Evolutionary conservation across 2,797 vertebrate species (phyloP), one percentile per base, ranked within the genome.

Genomic region (Semaprochilodus insignis): DNA sequence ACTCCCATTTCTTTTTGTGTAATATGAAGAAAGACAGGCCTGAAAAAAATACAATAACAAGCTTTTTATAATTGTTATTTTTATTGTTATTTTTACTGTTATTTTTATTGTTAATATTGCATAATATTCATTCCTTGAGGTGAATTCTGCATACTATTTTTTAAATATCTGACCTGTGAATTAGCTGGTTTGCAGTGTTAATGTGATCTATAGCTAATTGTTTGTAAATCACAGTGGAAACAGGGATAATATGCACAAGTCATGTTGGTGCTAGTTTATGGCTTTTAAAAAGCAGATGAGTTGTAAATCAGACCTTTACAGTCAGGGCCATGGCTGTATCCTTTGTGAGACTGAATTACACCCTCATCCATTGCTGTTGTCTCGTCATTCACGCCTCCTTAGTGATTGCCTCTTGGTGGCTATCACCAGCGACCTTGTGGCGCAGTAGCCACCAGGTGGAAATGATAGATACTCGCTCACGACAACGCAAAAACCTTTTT

Each of bases 361-460:
- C 89, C 85, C 86, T 81, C 88, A 91, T 92, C 91, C 75, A 92
- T 81, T 73, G 87, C 88, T 73, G 79, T 88, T 90, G 92, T 92
- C 92, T 91, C 82, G 86, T 87, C 86, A 77, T 91, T 48, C 80
- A 69, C 40, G 15, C 77, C 79, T 71, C 57, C 48, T 81, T 78
- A 57, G 74, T 69, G 78, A 73, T 74, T 91, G 89, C 81, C 90
- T 70, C 77, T 81, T 85, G 17, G n/a, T 74, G 87, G 90, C 91
- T 93, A 92, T 94, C 93, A 90, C 90, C 74, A 27, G 78, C 87
- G 94, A 93, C 94, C 94, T 95, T 94, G 93, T 89, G 73, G 82
- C 86, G 57, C 89, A 85, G 81, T 82, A 51, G 31, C 87, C 88
- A 90, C 89, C 93, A 91, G 92, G 91, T 94, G 94, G 91, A 91